phyloP scores from a whole-genome alignment of 1,140 invertebrate genomes.

The Drosophila pandora region DNA sequence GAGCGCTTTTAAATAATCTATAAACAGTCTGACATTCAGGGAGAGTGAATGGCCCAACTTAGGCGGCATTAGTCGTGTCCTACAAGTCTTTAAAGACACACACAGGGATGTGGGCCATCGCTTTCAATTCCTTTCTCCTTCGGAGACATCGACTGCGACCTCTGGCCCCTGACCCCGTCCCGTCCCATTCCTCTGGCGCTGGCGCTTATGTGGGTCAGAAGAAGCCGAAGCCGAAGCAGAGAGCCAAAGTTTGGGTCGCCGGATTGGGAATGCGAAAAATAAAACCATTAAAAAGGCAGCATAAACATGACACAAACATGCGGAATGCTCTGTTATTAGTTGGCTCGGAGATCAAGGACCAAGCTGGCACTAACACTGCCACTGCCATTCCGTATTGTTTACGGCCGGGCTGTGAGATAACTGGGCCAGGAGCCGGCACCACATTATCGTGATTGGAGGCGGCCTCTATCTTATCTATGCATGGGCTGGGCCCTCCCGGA shows the following conservation, averaged over 20 bases:
- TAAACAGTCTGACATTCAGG: no score
- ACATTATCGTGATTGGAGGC: conserved; percentile 1
- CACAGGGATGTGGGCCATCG: conserved; percentile 20
- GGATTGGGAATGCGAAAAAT: conserved; percentile 58
- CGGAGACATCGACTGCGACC: conserved; percentile 20
- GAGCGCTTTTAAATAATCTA: not conserved
- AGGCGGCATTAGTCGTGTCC: conserved; percentile 55
- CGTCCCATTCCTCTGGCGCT: not conserved
- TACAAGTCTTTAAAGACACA: conserved; percentile 30
- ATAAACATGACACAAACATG: conserved; percentile 69
- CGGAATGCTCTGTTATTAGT: conserved; percentile 35
- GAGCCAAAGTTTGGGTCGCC: conserved; percentile 15
- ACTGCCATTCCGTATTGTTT: conserved; percentile 13
- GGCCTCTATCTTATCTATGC: not conserved
- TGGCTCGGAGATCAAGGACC: conserved; percentile 26
- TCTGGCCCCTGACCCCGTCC: not conserved
- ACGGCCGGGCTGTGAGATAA: conserved; percentile 8
- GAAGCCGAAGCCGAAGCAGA: conserved; percentile 5
- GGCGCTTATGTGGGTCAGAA: conserved; percentile 61
- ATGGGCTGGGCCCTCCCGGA: no score
- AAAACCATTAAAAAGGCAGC: conserved; percentile 65
- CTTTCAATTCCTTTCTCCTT: conserved; percentile 42
- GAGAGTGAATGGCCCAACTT: conserved; percentile 11
- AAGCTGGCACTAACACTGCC: not conserved
- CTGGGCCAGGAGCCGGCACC: not conserved